These are phyloP conservation scores for Ramphastos sulfuratus DNA, from an alignment of 2,113 vertebrate species.

Conservation along the genomic window DNA sequence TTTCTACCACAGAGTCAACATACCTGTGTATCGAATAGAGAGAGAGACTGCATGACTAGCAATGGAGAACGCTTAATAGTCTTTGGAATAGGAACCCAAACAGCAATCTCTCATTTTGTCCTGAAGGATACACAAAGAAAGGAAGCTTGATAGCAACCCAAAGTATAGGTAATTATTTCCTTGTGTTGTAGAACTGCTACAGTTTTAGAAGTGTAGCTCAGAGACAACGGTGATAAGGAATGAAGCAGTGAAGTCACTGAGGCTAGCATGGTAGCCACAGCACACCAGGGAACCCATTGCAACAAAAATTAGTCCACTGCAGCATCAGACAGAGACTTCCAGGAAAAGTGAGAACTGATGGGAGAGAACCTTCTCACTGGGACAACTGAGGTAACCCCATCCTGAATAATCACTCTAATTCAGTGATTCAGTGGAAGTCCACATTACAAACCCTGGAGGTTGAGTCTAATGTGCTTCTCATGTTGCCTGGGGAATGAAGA, in stretches of 20 bases:
- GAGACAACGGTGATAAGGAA: neutral
- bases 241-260: rapidly evolving
- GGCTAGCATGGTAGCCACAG: neutral
- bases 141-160: neutral
- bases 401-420: neutral
- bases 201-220: neutral
- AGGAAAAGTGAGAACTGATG: neutral
- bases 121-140: neutral
- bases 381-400: neutral
- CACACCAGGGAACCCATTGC: neutral
- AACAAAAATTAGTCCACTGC: neutral
- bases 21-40: rapidly evolving
- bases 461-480: neutral
- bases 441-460: neutral
- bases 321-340: neutral
- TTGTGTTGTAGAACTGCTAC: neutral
- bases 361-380: neutral
- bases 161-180: neutral
- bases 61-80: neutral
- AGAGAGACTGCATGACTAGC: neutral
- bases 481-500: neutral
- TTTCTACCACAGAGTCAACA: neutral
- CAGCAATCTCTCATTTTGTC: neutral
- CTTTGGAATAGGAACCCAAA: neutral
- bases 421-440: neutral